Percentiles rank a stretch among this genome's conserved stretches.
These are phyloP conservation scores for Coremacera marginata DNA, from an alignment of 2,888 invertebrate species.

Conservation along the genomic window DNA sequence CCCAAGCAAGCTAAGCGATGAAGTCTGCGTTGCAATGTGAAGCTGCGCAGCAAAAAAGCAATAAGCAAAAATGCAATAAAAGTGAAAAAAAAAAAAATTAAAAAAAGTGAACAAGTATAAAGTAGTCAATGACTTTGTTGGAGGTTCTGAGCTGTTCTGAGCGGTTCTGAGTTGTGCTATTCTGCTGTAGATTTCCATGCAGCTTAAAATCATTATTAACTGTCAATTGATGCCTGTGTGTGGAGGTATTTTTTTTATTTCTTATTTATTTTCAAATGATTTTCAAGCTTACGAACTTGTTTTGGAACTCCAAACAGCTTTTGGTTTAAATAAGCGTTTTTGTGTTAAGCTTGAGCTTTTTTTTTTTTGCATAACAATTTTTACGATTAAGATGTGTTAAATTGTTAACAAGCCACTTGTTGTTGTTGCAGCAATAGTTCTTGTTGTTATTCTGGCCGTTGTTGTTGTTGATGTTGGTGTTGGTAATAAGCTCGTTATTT, in stretches of 20 bases:
- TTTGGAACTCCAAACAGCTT: not conserved
- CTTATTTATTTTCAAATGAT: constrained; percentile 9
- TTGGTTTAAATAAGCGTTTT: not conserved
- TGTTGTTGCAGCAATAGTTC: constrained; percentile 36
- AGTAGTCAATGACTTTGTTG: not conserved
- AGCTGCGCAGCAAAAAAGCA: not conserved
- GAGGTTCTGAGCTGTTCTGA: constrained; percentile 11
- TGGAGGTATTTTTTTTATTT: not conserved
- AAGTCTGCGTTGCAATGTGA: not conserved
- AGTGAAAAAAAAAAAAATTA: not conserved
- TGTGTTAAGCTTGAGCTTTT: constrained; percentile 4
- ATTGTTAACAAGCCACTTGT: constrained; percentile 69
- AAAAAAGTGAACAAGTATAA: not conserved
- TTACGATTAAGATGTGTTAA: constrained; percentile 70
- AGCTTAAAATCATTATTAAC: constrained; percentile 54
- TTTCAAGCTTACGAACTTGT: not conserved
- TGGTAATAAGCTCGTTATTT: constrained; percentile 38
- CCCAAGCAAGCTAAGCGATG: constrained; percentile 48
- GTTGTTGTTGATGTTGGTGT: constrained; percentile 28
- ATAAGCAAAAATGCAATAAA: no score
- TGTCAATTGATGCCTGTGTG: constrained; percentile 51
- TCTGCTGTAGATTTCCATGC: constrained; percentile 6
- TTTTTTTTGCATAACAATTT: constrained; percentile 65
- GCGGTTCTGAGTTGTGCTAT: constrained; percentile 5
- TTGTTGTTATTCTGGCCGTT: constrained; percentile 36